phyloP scores from a whole-genome alignment of 2,797 vertebrate genomes.

The Sardinella longiceps region DNA sequence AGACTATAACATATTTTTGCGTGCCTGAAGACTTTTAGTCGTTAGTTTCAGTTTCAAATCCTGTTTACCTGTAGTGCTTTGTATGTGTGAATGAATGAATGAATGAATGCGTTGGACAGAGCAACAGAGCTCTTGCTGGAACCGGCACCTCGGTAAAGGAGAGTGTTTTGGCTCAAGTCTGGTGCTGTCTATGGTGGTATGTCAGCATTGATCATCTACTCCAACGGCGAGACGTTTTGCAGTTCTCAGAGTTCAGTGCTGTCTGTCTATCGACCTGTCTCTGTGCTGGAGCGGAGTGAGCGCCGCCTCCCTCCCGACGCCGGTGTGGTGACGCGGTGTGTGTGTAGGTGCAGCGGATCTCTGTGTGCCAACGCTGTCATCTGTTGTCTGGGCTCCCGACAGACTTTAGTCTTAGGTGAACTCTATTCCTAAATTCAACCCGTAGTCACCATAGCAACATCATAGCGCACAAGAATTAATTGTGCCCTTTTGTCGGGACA shows the following conservation, averaged over 20 bases:
- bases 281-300: conserved; percentile 48
- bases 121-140: conserved; percentile 42
- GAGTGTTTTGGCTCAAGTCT: conserved; percentile 35
- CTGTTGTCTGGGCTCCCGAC: conserved; percentile 66
- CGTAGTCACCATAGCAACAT: conserved; percentile 79
- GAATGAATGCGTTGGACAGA: conserved; percentile 31
- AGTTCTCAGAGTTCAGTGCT: conserved; percentile 72
- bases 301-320: conserved; percentile 53
- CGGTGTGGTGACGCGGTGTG: conserved; percentile 37
- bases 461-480: conserved; percentile 39
- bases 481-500: conserved; percentile 33
- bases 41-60: not conserved
- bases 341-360: not conserved
- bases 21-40: not conserved
- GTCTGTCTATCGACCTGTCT: conserved; percentile 67
- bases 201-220: conserved; percentile 70
- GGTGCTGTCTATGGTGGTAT: conserved; percentile 55
- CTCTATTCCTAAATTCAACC: conserved; percentile 67
- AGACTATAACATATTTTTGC: conserved; percentile 8
- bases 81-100: too few relatives aligned
- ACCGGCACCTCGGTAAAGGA: conserved; percentile 28
- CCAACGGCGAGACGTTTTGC: conserved; percentile 56
- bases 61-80: conserved; percentile 28
- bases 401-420: conserved; percentile 62
- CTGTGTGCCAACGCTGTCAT: conserved; percentile 64